Base-by-base conservation (phyloP, 2,888 invertebrate species). In the Cephalotes varians region DNA sequence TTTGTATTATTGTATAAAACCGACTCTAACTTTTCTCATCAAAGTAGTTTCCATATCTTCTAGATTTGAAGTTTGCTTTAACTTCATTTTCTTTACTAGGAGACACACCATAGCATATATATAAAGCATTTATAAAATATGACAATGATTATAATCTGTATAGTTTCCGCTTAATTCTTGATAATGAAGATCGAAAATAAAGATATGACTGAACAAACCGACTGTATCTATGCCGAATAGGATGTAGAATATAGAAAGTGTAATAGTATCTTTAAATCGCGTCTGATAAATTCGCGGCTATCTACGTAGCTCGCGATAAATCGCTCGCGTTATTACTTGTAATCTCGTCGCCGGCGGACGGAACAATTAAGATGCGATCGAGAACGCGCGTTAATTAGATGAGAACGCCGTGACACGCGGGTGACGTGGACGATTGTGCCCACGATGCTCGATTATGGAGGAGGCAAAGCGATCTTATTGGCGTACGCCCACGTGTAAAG, bases 351-450 rank as follows among this genome's bases (percentile, higher is more conserved):
- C 31, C 21, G 73, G 56, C 58, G 34, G 58, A 44, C 15, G 18
- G 31, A 37, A 31, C 7, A 44, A 87, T 89, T 86, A 84, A 88
- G 87, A 77, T 74, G 86, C 82, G 84, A 86, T 89, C 82, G 49
- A 64, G 31, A 44, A 72, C 81, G 67, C 69, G 71, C 64, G 84
- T 87, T 89, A 89, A 88, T 88, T 88, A 89, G 83, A 86, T 67
- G 84, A 89, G 84, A 87, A 79, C 64, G 80, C 84, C 79, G 69
- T 58, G 73, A 62, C 54, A 62, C 40, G 76, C 72, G 71, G 60
- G 51, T 54, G 73, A 73, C 82, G 58, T 54, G 58, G 54, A 21
- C 72, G 64, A 44, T 65, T 65, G 64, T 65, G 64, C 44, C 64
- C 37, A 65, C 1, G 64, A 28, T 71, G 77, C 65, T 54, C 54